Evolutionary conservation across 2,113 vertebrate species (phyloP).

Genomic region (Cheilinus undulatus): DNA sequence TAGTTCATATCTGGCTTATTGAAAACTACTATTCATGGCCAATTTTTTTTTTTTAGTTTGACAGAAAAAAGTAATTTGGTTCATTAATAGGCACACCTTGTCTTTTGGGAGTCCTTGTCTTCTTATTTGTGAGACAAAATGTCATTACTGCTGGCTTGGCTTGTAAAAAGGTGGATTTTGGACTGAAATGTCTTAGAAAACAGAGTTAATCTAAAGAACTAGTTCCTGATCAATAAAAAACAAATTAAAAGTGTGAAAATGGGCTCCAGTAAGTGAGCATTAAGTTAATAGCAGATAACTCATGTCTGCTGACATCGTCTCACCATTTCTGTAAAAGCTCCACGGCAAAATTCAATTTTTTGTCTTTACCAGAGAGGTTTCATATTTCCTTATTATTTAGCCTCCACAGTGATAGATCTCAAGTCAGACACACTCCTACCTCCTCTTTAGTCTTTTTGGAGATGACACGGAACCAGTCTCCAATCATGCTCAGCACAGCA

Average conservation of each 20-base stretch:
- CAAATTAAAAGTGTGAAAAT: not conserved
- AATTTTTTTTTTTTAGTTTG: too few species aligned
- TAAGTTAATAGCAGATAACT: not conserved
- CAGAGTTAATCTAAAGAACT: not conserved
- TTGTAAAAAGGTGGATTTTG: not conserved
- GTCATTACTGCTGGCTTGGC: too few species aligned
- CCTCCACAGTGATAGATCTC: not conserved
- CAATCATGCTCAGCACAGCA: constrained; percentile 98
- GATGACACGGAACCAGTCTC: constrained; percentile 98
- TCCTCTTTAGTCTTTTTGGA: constrained; percentile 99
- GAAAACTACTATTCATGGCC: too few species aligned
- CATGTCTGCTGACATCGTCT: not conserved
- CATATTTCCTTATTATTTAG: not conserved
- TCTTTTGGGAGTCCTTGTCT: too few species aligned
- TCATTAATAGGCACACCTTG: too few species aligned
- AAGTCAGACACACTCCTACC: constrained; percentile 80
- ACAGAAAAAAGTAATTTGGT: too few species aligned
- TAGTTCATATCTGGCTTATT: too few species aligned
- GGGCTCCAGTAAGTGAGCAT: not conserved
- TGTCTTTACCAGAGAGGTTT: not conserved
- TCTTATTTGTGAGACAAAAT: too few species aligned
- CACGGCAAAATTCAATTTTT: not conserved
- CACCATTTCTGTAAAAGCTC: not conserved
- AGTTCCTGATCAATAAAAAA: not conserved
- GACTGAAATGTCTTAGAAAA: not conserved